Percentiles rank a stretch among this genome's conserved stretches.
phyloP scores from a whole-genome alignment of 2,113 vertebrate species.

The Phoenicopterus ruber region DNA sequence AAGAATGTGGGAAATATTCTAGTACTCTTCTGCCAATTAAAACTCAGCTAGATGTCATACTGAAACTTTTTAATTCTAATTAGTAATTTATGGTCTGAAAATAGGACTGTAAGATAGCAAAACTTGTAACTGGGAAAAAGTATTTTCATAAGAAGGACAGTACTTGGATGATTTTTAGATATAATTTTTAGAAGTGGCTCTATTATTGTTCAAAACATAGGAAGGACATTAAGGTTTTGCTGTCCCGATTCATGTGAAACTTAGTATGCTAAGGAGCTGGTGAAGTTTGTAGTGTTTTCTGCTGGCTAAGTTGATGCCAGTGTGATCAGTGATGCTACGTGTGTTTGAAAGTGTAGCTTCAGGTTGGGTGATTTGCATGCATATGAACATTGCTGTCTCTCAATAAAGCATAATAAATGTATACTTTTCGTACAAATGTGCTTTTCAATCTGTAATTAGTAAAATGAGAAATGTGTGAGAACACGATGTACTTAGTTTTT shows the following conservation, averaged over 20 bases:
- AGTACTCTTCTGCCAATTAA: neutral
- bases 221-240: neutral
- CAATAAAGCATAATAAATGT: neutral
- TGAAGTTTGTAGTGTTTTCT: neutral
- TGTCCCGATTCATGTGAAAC: neutral
- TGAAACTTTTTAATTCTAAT: neutral
- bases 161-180: neutral
- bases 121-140: neutral
- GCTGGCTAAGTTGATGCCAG: neutral
- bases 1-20: neutral
- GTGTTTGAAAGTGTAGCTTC: neutral
- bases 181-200: neutral
- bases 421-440: neutral
- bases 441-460: neutral
- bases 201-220: neutral
- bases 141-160: neutral
- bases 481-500: neutral
- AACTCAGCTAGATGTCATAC: neutral
- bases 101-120: neutral
- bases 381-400: neutral
- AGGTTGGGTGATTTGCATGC: neutral
- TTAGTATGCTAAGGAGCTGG: neutral
- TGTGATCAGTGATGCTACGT: neutral
- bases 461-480: neutral
- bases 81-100: neutral